Evolutionary conservation across 2,113 vertebrate genomes (phyloP).

Genomic region (Nycticryphes semicollaris): DNA sequence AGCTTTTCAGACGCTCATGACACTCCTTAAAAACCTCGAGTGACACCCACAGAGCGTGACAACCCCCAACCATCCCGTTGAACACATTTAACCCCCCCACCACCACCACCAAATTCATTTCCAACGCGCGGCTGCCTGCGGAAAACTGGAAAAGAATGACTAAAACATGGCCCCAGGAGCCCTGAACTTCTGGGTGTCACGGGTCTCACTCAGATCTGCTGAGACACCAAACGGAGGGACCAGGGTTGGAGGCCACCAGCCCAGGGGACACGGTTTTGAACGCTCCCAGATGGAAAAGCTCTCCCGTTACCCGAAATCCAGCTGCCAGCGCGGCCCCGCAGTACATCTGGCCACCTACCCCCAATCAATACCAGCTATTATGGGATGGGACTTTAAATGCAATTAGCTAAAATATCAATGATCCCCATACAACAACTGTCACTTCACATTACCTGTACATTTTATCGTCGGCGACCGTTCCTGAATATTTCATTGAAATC

Average conservation of each 20-base stretch:
- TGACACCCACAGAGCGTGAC: not conserved
- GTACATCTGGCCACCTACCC: not conserved
- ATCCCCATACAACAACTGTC: constrained; percentile 1
- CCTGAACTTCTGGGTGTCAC: not conserved
- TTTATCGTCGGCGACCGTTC: not conserved
- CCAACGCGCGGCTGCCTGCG: fast-evolving
- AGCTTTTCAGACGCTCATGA: fast-evolving
- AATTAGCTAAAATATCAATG: constrained; percentile 58
- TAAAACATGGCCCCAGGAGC: not conserved
- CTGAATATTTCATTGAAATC: constrained; percentile 30
- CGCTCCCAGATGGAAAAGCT: not conserved
- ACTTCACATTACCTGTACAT: not conserved
- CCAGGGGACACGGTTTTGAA: not conserved
- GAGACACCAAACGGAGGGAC: not conserved
- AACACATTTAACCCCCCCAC: not conserved
- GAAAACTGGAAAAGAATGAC: not conserved
- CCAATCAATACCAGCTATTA: constrained; percentile 29
- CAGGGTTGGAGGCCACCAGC: not conserved
- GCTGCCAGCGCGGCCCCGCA: not conserved
- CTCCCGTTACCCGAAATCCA: not conserved
- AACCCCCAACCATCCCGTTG: not conserved
- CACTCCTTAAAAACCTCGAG: not conserved
- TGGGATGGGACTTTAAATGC: constrained; percentile 25
- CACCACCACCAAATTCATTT: not conserved
- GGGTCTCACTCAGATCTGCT: not conserved